Percentiles rank a stretch among this genome's conserved stretches.
phyloP scores from a whole-genome alignment of 2,888 invertebrate species.

The Torymus aiolomorphi region DNA sequence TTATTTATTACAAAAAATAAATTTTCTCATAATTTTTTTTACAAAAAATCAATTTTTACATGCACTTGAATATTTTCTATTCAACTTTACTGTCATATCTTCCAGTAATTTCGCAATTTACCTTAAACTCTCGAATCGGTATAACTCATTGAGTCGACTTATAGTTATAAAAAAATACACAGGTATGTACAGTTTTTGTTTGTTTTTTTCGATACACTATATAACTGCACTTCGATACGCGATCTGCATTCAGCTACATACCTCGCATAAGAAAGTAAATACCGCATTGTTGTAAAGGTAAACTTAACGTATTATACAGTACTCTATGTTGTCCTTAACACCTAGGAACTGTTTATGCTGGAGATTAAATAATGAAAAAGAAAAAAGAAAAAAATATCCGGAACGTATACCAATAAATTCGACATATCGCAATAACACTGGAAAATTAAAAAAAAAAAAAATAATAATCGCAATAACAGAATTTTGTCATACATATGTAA shows the following conservation, averaged over 20 bases:
- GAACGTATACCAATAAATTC: too few species aligned
- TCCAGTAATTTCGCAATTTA: slow-evolving; percentile 11
- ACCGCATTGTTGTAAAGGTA: slow-evolving; percentile 26
- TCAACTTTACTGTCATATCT: neutral
- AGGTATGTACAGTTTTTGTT: slow-evolving; percentile 33
- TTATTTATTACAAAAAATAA: too few species aligned
- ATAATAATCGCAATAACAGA: too few species aligned
- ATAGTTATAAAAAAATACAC: slow-evolving; percentile 27
- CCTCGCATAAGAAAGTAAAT: slow-evolving; percentile 23
- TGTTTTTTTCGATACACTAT: slow-evolving; percentile 20
- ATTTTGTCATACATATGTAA: too few species aligned
- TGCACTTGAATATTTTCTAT: too few species aligned
- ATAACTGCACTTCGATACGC: slow-evolving; percentile 4
- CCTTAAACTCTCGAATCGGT: slow-evolving; percentile 15
- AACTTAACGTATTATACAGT: slow-evolving; percentile 40
- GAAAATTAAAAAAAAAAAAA: too few species aligned
- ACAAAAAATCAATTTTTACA: neutral
- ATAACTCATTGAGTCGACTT: slow-evolving; percentile 28
- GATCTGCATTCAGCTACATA: slow-evolving; percentile 35
- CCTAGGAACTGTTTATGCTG: slow-evolving; percentile 41
- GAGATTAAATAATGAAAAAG: slow-evolving; percentile 18
- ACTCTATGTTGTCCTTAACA: slow-evolving; percentile 29
- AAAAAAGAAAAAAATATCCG: too few species aligned
- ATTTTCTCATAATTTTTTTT: neutral
- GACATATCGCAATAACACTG: too few species aligned